phyloP scores from a whole-genome alignment of 2,113 vertebrate species.

The Vidua chalybeata region DNA sequence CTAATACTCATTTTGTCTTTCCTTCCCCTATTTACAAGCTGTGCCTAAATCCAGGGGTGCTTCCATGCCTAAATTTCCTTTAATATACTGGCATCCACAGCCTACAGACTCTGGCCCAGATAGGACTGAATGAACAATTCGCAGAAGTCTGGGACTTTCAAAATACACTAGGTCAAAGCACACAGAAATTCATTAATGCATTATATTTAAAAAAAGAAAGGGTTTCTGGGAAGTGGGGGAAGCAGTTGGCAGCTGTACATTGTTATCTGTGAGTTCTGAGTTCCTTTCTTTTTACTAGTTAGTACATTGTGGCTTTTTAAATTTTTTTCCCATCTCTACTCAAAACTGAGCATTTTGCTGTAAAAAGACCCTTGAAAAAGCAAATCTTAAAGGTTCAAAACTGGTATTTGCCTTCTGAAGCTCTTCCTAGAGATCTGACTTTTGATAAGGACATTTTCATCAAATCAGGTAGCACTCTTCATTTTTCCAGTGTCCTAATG shows the following conservation, averaged over 20 bases:
- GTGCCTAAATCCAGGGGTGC: neutral
- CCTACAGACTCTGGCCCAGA: neutral
- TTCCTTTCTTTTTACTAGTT: neutral
- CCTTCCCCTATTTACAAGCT: neutral
- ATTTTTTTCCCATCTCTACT: neutral
- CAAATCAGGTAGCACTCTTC: neutral
- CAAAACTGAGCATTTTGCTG: neutral
- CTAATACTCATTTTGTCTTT: neutral
- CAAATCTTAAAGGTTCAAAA: neutral
- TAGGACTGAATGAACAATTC: neutral
- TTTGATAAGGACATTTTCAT: neutral
- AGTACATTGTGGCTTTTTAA: neutral
- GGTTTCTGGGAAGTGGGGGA: neutral
- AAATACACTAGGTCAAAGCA: neutral
- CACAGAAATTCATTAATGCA: neutral
- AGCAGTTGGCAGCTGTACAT: neutral
- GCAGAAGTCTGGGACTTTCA: neutral
- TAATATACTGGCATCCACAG: neutral
- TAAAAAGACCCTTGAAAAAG: neutral
- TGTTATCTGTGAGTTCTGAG: neutral
- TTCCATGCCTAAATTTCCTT: neutral
- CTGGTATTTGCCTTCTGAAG: neutral
- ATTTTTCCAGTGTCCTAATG: neutral
- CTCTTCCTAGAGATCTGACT: neutral
- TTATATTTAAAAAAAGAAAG: neutral